These are phyloP conservation scores for Dendrocopos noguchii DNA, from an alignment of 2,113 vertebrate genomes.

Conservation along the genomic window DNA sequence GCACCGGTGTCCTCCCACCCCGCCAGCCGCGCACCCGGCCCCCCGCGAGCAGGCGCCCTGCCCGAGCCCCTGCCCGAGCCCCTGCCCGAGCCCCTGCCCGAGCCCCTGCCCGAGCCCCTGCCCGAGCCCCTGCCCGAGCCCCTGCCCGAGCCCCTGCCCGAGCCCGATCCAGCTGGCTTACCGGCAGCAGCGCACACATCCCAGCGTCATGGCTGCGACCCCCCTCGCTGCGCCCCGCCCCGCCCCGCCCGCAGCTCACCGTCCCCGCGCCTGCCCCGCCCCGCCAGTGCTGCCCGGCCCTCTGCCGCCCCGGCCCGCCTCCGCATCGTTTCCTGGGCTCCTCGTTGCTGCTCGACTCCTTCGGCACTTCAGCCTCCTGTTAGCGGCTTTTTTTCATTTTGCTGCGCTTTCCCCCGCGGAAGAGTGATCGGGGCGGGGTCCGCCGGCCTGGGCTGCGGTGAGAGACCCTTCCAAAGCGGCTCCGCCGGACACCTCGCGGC, in stretches of 20 bases:
- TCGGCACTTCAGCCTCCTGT: rapidly evolving
- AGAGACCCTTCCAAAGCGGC: background rate
- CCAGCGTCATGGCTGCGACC: background rate
- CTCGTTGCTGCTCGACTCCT: rapidly evolving
- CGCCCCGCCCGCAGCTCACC: background rate
- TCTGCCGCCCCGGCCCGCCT: no score
- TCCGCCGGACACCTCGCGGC: background rate
- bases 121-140: no score
- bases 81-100: no score
- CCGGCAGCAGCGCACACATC: background rate
- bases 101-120: no score
- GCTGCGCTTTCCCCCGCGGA: rapidly evolving
- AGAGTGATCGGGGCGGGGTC: rapidly evolving
- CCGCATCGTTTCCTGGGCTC: rapidly evolving
- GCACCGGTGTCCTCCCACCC: background rate
- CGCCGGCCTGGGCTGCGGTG: background rate
- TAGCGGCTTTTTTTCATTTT: no score
- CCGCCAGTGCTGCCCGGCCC: background rate
- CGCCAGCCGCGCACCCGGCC: background rate
- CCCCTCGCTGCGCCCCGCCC: background rate
- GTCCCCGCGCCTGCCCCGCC: background rate
- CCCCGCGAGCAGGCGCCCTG: background rate
- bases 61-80: no score
- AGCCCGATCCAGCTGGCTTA: background rate
- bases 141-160: rapidly evolving